Percentiles rank a stretch among this genome's conserved stretches.
phyloP scores from a whole-genome alignment of 35 echinoderm and acorn worm genomes.

The Apostichopus japonicus region DNA sequence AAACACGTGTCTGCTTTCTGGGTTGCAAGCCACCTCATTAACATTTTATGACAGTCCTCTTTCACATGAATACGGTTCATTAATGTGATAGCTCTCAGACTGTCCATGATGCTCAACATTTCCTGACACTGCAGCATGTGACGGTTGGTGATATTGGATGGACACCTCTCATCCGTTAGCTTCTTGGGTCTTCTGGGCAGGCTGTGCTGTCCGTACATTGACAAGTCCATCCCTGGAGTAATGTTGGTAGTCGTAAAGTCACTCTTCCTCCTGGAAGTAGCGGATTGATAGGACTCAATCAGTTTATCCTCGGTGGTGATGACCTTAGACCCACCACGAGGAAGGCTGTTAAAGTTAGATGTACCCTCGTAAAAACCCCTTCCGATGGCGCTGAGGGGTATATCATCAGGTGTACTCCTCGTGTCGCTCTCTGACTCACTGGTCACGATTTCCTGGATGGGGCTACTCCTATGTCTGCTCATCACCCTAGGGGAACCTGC shows the following conservation, averaged over 20 bases:
- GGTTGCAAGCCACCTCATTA: slow-evolving; percentile 44
- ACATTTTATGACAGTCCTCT: slow-evolving; percentile 58
- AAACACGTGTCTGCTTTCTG: slow-evolving; percentile 46
- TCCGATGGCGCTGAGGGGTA: slow-evolving; percentile 27
- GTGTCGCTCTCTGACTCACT: slow-evolving; percentile 47
- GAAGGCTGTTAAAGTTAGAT: slow-evolving; percentile 50
- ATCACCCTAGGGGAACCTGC: slow-evolving; percentile 5
- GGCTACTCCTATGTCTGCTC: slow-evolving; percentile 24
- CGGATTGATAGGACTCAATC: slow-evolving; percentile 5
- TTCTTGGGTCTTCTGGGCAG: slow-evolving; percentile 33
- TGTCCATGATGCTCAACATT: slow-evolving; percentile 47
- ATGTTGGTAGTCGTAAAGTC: slow-evolving; percentile 31
- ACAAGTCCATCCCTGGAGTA: slow-evolving; percentile 25
- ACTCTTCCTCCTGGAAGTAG: not conserved
- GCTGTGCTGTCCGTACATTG: slow-evolving; percentile 31
- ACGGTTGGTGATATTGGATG: slow-evolving; percentile 47
- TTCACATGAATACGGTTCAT: slow-evolving; percentile 56
- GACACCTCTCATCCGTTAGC: slow-evolving; percentile 29
- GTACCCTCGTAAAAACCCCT: slow-evolving; percentile 25
- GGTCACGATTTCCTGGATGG: slow-evolving; percentile 48
- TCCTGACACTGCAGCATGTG: slow-evolving; percentile 61
- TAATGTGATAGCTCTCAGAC: slow-evolving; percentile 32
- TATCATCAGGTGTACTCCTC: slow-evolving; percentile 35
- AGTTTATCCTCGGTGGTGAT: not conserved
- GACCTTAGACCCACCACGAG: not conserved